phyloP scores from a whole-genome alignment of 2,888 invertebrate genomes.

The Acronicta psi region DNA sequence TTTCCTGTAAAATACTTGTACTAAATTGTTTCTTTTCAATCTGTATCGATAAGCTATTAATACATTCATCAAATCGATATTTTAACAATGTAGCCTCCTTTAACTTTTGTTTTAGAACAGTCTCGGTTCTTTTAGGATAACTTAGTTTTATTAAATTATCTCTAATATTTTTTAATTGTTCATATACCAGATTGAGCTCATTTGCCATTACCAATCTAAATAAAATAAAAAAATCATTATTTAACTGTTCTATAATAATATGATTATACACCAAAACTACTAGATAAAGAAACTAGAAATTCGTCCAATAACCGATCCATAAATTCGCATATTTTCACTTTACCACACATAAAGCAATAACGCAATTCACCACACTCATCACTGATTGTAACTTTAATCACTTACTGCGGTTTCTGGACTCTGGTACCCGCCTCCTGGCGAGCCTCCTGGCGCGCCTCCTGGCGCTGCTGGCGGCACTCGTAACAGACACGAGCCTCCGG shows the following conservation, averaged over 20 bases:
- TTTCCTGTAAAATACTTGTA: conserved; percentile 1
- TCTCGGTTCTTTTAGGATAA: neutral
- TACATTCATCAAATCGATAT: neutral
- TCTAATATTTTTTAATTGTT: neutral
- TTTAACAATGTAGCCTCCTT: neutral
- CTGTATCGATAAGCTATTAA: neutral
- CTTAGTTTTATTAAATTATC: conserved; percentile 1
- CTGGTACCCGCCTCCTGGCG: too few species aligned
- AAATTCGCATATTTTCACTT: neutral
- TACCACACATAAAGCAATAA: too few species aligned
- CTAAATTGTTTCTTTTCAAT: conserved; percentile 1
- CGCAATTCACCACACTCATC: neutral
- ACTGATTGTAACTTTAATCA: neutral
- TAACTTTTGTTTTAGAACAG: conserved; percentile 1
- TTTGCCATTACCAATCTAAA: neutral
- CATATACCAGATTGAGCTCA: neutral
- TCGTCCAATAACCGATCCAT: neutral
- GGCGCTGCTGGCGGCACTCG: too few species aligned
- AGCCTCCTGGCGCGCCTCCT: too few species aligned
- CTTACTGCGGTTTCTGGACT: too few species aligned
- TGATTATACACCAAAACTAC: neutral
- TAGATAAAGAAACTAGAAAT: neutral
- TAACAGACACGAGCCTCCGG: too few species aligned
- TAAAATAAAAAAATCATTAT: neutral
- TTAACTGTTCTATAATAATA: neutral